Base-by-base conservation (phyloP, 2,888 invertebrate species). In the Scelioninae gen. 1 region DNA sequence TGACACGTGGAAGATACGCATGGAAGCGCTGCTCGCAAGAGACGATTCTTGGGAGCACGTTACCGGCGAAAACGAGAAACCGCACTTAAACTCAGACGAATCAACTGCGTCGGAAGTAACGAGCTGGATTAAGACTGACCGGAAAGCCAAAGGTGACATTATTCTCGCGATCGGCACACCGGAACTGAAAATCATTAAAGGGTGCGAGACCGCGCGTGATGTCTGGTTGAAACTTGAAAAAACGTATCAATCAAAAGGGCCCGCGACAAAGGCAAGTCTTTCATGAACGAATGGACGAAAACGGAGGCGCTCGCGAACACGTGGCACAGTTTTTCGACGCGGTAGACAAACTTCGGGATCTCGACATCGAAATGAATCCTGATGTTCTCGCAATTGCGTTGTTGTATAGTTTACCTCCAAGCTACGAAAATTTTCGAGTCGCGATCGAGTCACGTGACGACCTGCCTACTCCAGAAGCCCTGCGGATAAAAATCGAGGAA, bases 201-300 rank as follows among this genome's bases (percentile, higher is more conserved):
- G 79, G 29, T 56, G 68, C 13, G 16, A 7, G 1, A 68, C 68
- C 3, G 23, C 69, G 1, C 45, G 69, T 4, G 51, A 58, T 6
- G 38, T 51, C 1, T 65, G 65, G 65, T 9, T 16, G 2, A 49
- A 51, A 51, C 51, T 65, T 1, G 13, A 60, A 5, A 5, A 1
- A 4, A 49, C 8, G 1, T 34, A 58, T 23, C 71, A 90, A 85
- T 91, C 91, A 13, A 88, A 86, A 65, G 91, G 91, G 4, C 91
- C 92, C 0, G 91, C 92, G 4, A 79, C 89, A 45, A 92, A 92
- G 74, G 92, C 92, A 51, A 23, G 23, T 23, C 23, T 23, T 23
- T 23, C 23, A 2, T 4, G 23, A 23, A 1, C 23, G 23, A 1
- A 23, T 23, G 23, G 23, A 23, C 23, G 23, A 23, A 23, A 23